Evolutionary conservation across 2,888 invertebrate genomes (phyloP).

Genomic region (Drosophila hamatofila): DNA sequence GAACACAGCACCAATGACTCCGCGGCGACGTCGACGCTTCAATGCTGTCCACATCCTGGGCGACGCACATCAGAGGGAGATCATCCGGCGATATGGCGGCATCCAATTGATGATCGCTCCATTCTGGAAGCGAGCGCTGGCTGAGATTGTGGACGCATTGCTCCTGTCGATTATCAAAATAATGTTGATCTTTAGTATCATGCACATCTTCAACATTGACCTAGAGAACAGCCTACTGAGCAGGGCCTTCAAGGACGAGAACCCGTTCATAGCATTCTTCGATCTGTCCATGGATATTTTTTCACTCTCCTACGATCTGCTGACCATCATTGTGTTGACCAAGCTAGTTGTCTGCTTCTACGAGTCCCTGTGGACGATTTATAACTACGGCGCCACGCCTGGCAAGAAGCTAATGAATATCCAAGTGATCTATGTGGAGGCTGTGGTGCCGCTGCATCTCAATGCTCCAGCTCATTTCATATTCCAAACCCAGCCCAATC

Average conservation of each 20-base stretch:
- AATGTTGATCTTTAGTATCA: conserved; percentile 88
- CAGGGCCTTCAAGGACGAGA: background rate
- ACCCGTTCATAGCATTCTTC: background rate
- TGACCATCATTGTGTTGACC: conserved; percentile 91
- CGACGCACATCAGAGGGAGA: conserved; percentile 50
- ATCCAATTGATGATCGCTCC: conserved; percentile 92
- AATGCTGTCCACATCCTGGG: conserved; percentile 30
- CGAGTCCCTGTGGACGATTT: conserved; percentile 88
- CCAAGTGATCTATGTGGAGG: conserved; percentile 91
- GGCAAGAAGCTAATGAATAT: conserved; percentile 94
- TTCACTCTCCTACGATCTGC: conserved; percentile 91
- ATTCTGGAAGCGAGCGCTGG: conserved; percentile 93
- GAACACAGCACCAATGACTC: fast-evolving
- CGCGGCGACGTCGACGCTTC: background rate
- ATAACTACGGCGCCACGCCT: conserved; percentile 90
- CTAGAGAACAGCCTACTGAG: background rate
- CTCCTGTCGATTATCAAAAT: conserved; percentile 83
- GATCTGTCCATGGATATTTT: conserved; percentile 19
- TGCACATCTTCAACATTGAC: background rate
- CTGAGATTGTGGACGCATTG: conserved; percentile 94
- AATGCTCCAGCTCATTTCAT: conserved; percentile 82
- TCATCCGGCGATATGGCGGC: conserved; percentile 86
- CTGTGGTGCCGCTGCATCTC: conserved; percentile 87
- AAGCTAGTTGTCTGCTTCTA: conserved; percentile 91
- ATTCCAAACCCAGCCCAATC: conserved; percentile 35